Conservation (phyloP, 1,140 invertebrate species). For the Glomeris maerens region DNA sequence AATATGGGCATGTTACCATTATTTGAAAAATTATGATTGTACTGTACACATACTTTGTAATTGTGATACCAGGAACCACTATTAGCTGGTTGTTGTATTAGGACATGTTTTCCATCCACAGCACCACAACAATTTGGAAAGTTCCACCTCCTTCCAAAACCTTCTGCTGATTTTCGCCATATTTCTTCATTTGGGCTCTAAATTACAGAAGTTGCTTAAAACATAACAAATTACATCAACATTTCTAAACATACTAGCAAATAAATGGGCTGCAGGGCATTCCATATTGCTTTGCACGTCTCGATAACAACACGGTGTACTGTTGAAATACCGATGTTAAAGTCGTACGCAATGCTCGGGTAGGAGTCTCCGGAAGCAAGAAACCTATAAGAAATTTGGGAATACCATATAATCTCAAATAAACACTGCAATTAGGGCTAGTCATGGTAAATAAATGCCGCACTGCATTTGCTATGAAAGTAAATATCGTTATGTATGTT, state of each 20-base stretch:
- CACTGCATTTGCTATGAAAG: too few relatives aligned
- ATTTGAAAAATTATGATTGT: too few relatives aligned
- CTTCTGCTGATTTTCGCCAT: constrained; percentile 12
- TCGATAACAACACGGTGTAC: constrained; percentile 14
- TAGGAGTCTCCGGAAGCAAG: constrained; percentile 19
- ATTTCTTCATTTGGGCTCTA: constrained; percentile 10
- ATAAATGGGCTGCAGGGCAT: constrained; percentile 15
- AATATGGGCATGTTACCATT: too few relatives aligned
- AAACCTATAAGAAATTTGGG: constrained; percentile 15
- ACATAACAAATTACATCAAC: neutral
- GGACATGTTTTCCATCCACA: constrained; percentile 23
- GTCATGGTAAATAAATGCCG: too few relatives aligned
- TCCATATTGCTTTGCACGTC: constrained; percentile 18
- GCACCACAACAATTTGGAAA: constrained; percentile 22
- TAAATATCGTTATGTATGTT: too few relatives aligned
- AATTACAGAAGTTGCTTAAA: too few relatives aligned
- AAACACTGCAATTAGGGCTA: too few relatives aligned
- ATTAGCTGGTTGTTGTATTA: constrained; percentile 16
- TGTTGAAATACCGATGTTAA: constrained; percentile 19
- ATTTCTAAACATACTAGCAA: neutral
- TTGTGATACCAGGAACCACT: constrained; percentile 21
- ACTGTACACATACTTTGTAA: constrained; percentile 20
- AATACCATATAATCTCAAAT: too few relatives aligned
- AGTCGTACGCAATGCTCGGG: constrained; percentile 15
- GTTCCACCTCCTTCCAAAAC: constrained; percentile 19